These are phyloP conservation scores for Drosophila pegasa DNA, from an alignment of 2,888 invertebrate genomes.

Conservation along the genomic window DNA sequence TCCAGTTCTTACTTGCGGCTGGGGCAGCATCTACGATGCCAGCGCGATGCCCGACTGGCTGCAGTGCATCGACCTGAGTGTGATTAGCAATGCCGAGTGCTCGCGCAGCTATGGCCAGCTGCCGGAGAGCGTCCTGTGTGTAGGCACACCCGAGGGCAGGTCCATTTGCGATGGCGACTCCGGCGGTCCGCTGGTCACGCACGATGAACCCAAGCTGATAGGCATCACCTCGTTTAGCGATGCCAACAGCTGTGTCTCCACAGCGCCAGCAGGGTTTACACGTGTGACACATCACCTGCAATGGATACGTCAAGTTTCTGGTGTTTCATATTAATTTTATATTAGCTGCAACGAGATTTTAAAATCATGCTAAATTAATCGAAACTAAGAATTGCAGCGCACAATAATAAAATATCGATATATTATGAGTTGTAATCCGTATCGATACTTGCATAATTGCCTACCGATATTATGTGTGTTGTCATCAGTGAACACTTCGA, in stretches of 20 bases:
- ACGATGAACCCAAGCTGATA: constrained; percentile 15
- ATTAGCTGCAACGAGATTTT: constrained; percentile 20
- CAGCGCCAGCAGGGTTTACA: constrained; percentile 58
- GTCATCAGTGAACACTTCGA: too few relatives aligned
- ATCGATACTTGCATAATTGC: too few relatives aligned
- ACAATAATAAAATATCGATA: background rate
- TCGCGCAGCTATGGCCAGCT: constrained; percentile 82
- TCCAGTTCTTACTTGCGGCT: constrained; percentile 62
- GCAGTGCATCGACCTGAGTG: constrained; percentile 61
- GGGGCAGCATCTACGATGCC: constrained; percentile 70
- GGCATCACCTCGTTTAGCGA: constrained; percentile 62
- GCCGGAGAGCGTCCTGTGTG: constrained; percentile 44
- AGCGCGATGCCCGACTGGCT: constrained; percentile 78
- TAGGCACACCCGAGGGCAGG: constrained; percentile 36
- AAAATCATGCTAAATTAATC: background rate
- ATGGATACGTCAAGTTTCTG: constrained; percentile 58
- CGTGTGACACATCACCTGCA: constrained; percentile 54
- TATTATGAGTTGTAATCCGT: accelerated
- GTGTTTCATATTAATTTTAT: constrained; percentile 55
- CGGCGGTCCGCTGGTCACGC: constrained; percentile 58
- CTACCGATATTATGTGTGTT: too few relatives aligned
- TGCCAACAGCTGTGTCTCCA: constrained; percentile 47
- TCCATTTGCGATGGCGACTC: constrained; percentile 64
- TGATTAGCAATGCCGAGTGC: constrained; percentile 77
- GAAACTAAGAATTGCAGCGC: background rate